Conservation (phyloP, 2,113 vertebrate species). For the Poicephalus meyeri region DNA sequence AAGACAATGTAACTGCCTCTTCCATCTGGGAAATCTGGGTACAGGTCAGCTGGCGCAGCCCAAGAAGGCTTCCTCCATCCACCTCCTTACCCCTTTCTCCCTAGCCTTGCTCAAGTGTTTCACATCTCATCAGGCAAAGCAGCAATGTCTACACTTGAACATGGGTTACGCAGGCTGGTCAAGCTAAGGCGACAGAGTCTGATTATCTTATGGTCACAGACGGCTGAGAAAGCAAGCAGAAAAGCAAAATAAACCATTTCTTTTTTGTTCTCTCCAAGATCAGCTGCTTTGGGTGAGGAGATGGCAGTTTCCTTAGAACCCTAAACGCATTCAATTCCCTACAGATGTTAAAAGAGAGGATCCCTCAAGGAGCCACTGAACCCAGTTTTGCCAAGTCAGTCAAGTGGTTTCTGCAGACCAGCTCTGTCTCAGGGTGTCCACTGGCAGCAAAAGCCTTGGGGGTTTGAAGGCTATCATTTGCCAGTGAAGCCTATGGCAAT, state of each 20-base stretch:
- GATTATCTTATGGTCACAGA: neutral
- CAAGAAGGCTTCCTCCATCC: neutral
- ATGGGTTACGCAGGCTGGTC: neutral
- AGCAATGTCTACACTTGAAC: neutral
- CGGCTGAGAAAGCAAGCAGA: neutral
- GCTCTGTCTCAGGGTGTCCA: rapidly evolving
- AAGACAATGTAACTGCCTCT: neutral
- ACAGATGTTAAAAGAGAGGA: neutral
- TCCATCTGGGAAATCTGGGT: neutral
- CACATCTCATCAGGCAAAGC: neutral
- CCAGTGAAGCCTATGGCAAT: neutral
- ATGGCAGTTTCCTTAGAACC: neutral
- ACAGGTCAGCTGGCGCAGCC: neutral
- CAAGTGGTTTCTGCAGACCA: neutral
- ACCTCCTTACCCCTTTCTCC: neutral
- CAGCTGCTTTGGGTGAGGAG: neutral
- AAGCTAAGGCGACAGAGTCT: neutral
- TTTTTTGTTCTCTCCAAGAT: neutral
- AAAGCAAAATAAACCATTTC: neutral
- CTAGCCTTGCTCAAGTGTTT: neutral
- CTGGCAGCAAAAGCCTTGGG: neutral
- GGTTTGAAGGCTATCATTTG: neutral
- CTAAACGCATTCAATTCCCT: neutral
- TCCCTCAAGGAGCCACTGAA: neutral
- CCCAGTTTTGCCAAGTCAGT: neutral